A percentile compares a stretch with the other conserved stretches of the same genome.
Evolutionary conservation across 2,888 invertebrate species (phyloP).

Genomic region (Danaus chrysippus): DNA sequence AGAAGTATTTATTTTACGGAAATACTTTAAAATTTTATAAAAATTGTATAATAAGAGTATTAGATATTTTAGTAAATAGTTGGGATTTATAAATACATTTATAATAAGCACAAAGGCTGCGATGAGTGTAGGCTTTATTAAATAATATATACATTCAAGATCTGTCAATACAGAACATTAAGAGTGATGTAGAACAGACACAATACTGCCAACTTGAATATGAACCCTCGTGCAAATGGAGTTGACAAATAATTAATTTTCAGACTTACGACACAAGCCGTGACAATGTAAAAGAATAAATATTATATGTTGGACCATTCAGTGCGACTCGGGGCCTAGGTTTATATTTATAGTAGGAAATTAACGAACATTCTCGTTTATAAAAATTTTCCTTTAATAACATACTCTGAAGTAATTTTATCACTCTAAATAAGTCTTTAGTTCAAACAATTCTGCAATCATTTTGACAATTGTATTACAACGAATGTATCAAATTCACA

Average conservation of each 20-base stretch:
- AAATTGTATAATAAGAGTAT: too few species aligned
- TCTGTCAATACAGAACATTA: background rate
- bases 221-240: background rate
- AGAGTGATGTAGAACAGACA: background rate
- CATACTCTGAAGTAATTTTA: too few species aligned
- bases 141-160: background rate
- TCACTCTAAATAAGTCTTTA: too few species aligned
- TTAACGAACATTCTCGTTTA: background rate
- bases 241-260: background rate
- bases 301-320: background rate
- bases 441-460: background rate
- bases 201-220: background rate
- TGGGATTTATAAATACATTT: too few species aligned
- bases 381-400: too few species aligned
- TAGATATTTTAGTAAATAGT: too few species aligned
- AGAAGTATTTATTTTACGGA: too few species aligned
- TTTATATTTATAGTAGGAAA: background rate
- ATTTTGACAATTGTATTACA: background rate
- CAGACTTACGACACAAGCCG: background rate
- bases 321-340: background rate
- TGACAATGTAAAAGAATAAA: background rate
- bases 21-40: too few species aligned
- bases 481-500: conserved; percentile 8
- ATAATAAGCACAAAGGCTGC: too few species aligned
- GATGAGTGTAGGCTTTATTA: background rate